phyloP scores from a whole-genome alignment of 2,113 vertebrate genomes.

The Monarcha castaneiventris region DNA sequence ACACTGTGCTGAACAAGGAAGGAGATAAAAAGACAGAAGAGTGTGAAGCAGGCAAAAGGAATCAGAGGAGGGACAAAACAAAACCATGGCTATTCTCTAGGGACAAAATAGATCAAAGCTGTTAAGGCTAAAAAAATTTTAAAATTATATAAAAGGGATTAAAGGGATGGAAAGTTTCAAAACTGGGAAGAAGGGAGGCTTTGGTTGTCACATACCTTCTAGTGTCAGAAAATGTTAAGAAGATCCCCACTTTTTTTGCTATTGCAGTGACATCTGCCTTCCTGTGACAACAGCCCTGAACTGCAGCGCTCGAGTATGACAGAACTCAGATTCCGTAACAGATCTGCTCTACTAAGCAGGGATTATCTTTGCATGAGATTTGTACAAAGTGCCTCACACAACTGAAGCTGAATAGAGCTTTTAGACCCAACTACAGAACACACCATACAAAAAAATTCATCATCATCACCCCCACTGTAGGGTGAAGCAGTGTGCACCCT shows the following conservation, averaged over 20 bases:
- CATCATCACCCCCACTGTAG: neutral
- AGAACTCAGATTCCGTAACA: neutral
- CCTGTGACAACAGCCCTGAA: neutral
- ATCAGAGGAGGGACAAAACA: neutral
- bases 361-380: neutral
- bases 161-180: neutral
- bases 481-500: neutral
- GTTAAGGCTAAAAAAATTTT: neutral
- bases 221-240: neutral
- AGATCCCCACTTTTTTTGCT: neutral
- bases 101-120: neutral
- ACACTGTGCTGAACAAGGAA: neutral
- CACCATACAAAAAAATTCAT: fast-evolving
- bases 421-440: neutral
- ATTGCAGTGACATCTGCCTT: neutral
- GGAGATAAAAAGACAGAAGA: neutral
- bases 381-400: neutral
- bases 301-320: neutral
- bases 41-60: neutral
- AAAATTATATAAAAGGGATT: neutral
- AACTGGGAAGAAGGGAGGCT: neutral
- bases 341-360: neutral
- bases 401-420: neutral
- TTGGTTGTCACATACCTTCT: neutral
- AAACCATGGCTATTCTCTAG: neutral